Conservation (phyloP, 2,113 vertebrate genomes). For the Pagrus major region DNA sequence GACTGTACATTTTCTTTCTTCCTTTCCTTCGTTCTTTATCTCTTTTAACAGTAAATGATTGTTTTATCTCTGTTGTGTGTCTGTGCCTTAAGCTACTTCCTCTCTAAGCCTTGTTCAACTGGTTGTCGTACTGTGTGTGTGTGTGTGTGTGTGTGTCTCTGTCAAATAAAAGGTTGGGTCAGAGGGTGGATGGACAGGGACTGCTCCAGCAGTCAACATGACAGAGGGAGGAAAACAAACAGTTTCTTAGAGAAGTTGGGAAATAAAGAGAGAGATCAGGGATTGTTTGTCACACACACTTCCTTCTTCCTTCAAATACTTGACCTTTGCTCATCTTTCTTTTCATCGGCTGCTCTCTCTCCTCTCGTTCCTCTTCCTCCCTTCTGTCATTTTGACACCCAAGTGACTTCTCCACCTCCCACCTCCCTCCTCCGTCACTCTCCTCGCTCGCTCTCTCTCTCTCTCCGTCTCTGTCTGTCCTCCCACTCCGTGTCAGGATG, state of each 20-base stretch:
- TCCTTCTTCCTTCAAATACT: slow-evolving; percentile 60
- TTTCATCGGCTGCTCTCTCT: slow-evolving; percentile 41
- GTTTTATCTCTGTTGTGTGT: neutral
- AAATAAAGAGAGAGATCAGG: slow-evolving; percentile 44
- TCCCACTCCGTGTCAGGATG: slow-evolving; percentile 30
- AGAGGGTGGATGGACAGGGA: neutral
- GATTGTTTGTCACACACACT: slow-evolving; percentile 44
- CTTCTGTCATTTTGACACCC: slow-evolving; percentile 61
- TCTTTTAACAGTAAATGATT: neutral
- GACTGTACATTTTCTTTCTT: neutral
- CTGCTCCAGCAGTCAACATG: slow-evolving; percentile 3
- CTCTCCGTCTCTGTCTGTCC: slow-evolving; percentile 33
- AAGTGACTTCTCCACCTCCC: slow-evolving; percentile 51
- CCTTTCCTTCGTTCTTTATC: neutral
- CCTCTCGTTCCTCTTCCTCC: slow-evolving; percentile 50
- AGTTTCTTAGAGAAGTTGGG: slow-evolving; percentile 28
- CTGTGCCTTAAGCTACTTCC: neutral
- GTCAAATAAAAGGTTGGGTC: slow-evolving; percentile 30
- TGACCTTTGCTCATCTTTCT: slow-evolving; percentile 59
- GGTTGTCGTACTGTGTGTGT: neutral
- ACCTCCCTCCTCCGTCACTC: slow-evolving; percentile 51
- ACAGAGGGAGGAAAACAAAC: slow-evolving; percentile 40
- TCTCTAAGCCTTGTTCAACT: neutral
- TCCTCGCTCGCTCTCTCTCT: too few relatives aligned
- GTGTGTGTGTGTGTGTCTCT: neutral